Evolutionary conservation across 2,113 vertebrate species (phyloP).

Genomic region (Hipposideros armiger): DNA sequence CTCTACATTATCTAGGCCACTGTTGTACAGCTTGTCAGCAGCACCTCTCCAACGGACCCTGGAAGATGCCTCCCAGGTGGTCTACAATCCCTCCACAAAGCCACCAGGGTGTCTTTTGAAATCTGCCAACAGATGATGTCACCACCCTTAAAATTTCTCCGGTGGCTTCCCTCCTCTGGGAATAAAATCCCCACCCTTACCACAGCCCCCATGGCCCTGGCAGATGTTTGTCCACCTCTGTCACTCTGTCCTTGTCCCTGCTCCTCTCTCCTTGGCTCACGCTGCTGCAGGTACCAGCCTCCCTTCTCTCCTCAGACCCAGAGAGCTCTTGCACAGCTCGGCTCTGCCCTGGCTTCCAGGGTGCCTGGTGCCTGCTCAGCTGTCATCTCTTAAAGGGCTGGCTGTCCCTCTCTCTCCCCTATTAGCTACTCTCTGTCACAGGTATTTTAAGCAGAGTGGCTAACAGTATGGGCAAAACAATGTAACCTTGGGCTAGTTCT

Average conservation of each 20-base stretch:
- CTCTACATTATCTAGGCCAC: not conserved
- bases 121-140: not conserved
- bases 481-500: not conserved
- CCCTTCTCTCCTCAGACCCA: not conserved
- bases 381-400: not conserved
- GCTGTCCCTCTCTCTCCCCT: not conserved
- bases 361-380: not conserved
- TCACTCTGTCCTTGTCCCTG: not conserved
- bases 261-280: not conserved
- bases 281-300: not conserved
- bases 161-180: not conserved
- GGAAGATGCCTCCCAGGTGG: not conserved
- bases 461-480: not conserved
- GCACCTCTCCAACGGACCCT: not conserved
- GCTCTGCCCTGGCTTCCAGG: not conserved
- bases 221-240: accelerated
- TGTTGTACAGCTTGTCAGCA: not conserved
- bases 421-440: not conserved
- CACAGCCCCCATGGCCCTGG: too few species aligned
- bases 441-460: not conserved
- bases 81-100: not conserved
- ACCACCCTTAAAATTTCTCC: not conserved
- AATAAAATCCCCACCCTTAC: not conserved
- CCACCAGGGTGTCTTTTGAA: not conserved
- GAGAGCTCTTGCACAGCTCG: not conserved